phyloP scores from a whole-genome alignment of 2,113 vertebrate genomes.

The Scomber scombrus region DNA sequence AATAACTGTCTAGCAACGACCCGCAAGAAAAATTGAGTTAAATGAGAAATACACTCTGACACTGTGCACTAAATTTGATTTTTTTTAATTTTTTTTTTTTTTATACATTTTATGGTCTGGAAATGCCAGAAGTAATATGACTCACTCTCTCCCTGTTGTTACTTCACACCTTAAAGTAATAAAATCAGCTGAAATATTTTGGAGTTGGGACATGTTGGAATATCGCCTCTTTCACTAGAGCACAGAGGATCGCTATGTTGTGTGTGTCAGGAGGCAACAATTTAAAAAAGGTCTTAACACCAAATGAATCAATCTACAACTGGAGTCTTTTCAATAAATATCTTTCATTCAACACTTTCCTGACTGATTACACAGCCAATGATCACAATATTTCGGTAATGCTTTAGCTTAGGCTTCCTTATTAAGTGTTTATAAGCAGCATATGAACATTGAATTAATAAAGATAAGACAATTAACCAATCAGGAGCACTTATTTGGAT shows the following conservation, averaged over 20 bases:
- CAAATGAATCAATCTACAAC: neutral
- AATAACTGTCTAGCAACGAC: conserved; percentile 19
- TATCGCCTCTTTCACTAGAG: neutral
- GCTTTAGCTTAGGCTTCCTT: too few species aligned
- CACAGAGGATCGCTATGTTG: neutral
- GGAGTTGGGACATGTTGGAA: conserved; percentile 37
- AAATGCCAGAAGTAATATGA: conserved; percentile 10
- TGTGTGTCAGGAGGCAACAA: neutral
- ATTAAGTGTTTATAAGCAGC: too few species aligned
- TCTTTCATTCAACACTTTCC: too few species aligned
- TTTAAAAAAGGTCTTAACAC: neutral
- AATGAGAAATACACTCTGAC: neutral
- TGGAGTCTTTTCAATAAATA: too few species aligned
- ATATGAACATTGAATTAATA: too few species aligned
- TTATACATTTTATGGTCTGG: neutral
- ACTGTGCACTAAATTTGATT: neutral
- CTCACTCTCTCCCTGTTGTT: neutral
- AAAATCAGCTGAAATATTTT: neutral
- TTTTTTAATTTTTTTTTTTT: neutral
- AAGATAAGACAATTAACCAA: too few species aligned
- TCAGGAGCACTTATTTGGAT: too few species aligned
- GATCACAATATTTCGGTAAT: too few species aligned
- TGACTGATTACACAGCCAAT: too few species aligned
- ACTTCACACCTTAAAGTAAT: neutral
- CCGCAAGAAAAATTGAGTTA: neutral